These are phyloP conservation scores for Butorides virescens DNA, from an alignment of 2,113 vertebrate species.

Conservation along the genomic window DNA sequence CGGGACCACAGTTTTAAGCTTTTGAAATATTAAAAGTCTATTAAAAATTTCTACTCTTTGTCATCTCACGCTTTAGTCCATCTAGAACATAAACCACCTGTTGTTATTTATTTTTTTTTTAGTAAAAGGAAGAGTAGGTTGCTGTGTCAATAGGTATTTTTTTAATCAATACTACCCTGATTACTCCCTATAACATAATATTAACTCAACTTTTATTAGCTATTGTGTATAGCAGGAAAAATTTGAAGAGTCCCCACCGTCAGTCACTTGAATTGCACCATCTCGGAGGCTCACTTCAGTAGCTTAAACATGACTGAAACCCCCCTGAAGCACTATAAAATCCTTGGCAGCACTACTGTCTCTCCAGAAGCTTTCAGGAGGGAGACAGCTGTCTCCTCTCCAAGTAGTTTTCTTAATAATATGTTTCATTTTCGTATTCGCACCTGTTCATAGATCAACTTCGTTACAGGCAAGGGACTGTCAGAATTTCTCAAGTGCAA, in stretches of 20 bases:
- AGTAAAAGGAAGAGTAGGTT: neutral
- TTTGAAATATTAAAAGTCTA: neutral
- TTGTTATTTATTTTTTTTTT: neutral
- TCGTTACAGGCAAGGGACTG: neutral
- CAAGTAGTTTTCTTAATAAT: neutral
- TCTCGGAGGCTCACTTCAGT: neutral
- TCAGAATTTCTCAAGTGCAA: neutral
- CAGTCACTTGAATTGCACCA: neutral
- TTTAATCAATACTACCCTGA: neutral
- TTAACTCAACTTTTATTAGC: neutral
- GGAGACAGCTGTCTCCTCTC: neutral
- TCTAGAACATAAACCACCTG: neutral
- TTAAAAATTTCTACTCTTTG: neutral
- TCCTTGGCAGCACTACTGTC: neutral
- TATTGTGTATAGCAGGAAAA: neutral
- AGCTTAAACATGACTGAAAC: neutral
- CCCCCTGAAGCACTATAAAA: neutral
- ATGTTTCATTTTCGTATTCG: neutral
- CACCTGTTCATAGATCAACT: neutral
- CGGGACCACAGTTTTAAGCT: neutral
- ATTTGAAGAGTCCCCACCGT: neutral
- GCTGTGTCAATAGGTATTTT: neutral
- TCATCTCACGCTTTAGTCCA: neutral
- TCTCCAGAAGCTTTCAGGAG: neutral
- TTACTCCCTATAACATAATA: neutral